phyloP scores from a whole-genome alignment of 2,888 invertebrate genomes.

The Steromphala cineraria region DNA sequence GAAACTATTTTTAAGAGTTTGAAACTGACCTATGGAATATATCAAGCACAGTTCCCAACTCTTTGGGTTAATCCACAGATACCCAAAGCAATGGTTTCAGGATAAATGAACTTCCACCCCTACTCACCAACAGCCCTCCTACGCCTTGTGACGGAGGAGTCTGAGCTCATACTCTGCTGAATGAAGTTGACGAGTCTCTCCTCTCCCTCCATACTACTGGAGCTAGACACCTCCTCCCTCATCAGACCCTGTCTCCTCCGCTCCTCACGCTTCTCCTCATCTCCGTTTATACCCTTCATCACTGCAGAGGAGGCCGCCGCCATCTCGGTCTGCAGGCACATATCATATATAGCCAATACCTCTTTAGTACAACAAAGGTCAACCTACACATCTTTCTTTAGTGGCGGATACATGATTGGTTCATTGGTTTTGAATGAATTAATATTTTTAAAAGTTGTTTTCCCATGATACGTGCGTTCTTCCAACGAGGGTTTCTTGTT shows the following conservation, averaged over 20 bases:
- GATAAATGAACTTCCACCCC: neutral
- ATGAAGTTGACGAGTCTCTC: neutral
- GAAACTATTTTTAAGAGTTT: too few species aligned
- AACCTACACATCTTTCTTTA: too few species aligned
- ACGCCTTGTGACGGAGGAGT: conserved; percentile 1
- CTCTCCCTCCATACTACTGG: neutral
- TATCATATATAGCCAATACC: neutral
- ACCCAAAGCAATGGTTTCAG: too few species aligned
- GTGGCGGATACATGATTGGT: too few species aligned
- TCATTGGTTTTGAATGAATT: too few species aligned
- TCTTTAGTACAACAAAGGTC: neutral
- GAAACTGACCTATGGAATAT: neutral
- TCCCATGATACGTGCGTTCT: too few species aligned
- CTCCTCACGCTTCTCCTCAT: conserved; percentile 30
- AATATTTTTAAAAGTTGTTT: too few species aligned
- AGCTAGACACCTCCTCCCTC: conserved; percentile 25
- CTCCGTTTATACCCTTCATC: conserved; percentile 33
- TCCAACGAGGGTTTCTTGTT: too few species aligned
- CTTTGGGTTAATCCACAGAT: too few species aligned
- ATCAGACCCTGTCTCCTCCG: conserved; percentile 36
- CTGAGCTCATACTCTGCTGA: conserved; percentile 24
- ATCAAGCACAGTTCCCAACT: neutral
- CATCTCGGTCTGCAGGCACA: conserved; percentile 24
- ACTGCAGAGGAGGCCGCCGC: conserved; percentile 28
- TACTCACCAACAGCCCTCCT: conserved; percentile 20